phyloP scores from a whole-genome alignment of 2,113 vertebrate species.

The Aspidoscelis tigris region DNA sequence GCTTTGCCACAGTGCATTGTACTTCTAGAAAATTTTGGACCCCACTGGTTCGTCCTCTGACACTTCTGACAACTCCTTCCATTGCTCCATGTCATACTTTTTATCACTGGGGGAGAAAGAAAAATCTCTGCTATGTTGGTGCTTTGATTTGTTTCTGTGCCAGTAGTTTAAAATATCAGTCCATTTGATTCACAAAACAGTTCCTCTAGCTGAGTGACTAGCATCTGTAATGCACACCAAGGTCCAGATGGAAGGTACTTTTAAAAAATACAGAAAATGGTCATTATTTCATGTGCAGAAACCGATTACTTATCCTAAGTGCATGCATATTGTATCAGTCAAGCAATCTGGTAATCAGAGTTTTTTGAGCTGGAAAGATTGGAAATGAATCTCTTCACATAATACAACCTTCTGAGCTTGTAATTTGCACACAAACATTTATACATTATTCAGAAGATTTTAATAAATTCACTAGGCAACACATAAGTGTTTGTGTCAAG shows the following conservation, averaged over 20 bases:
- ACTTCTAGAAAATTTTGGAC: background rate
- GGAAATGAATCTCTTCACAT: constrained; percentile 46
- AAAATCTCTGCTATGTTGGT: background rate
- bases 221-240: constrained; percentile 18
- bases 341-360: constrained; percentile 54
- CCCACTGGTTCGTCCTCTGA: background rate
- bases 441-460: constrained; percentile 62
- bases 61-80: background rate
- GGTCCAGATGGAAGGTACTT: constrained; percentile 20
- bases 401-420: constrained; percentile 30
- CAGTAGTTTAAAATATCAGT: background rate
- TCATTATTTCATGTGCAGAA: constrained; percentile 43
- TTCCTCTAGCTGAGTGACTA: constrained; percentile 29
- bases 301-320: constrained; percentile 44
- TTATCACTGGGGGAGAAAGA: background rate
- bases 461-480: constrained; percentile 58
- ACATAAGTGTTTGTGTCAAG: constrained; percentile 47
- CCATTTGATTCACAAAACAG: background rate
- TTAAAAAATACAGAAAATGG: constrained; percentile 37
- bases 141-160: background rate
- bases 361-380: constrained; percentile 52
- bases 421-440: constrained; percentile 49
- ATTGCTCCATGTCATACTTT: background rate
- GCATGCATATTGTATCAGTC: constrained; percentile 44
- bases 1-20: background rate